Percentiles rank a stretch among this genome's conserved stretches.
Conservation (phyloP, 2,888 invertebrate species). For the Pachycephus smyrnensis region DNA sequence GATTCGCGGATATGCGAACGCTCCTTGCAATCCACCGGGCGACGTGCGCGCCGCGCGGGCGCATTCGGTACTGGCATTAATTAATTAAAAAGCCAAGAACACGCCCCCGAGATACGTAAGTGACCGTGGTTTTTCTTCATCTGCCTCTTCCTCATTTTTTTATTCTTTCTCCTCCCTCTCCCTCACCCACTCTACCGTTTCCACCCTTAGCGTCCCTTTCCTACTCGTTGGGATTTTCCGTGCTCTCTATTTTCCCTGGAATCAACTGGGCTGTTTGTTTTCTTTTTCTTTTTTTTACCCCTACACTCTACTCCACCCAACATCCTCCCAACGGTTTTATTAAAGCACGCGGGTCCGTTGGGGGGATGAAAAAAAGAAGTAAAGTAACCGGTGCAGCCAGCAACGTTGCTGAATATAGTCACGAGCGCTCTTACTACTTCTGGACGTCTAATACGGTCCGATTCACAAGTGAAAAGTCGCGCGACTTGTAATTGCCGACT, state of each 20-base stretch:
- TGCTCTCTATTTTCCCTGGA: neutral
- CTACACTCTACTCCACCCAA: conserved; percentile 17
- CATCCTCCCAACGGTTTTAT: conserved; percentile 44
- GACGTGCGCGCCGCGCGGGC: conserved; percentile 27
- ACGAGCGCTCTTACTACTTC: neutral
- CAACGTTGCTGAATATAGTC: neutral
- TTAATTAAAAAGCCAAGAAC: conserved; percentile 55
- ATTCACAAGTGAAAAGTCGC: neutral
- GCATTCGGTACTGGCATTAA: conserved; percentile 46
- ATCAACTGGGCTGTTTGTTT: neutral
- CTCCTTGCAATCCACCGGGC: conserved; percentile 7
- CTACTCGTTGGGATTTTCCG: neutral
- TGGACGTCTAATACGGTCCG: neutral
- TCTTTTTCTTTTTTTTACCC: neutral
- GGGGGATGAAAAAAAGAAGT: conserved; percentile 54
- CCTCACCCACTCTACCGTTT: neutral
- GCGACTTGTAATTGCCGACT: neutral
- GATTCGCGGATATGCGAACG: conserved; percentile 19
- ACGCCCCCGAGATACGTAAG: conserved; percentile 31
- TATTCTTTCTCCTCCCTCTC: neutral
- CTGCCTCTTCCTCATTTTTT: neutral
- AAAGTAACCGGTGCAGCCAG: conserved; percentile 42
- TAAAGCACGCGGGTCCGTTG: conserved; percentile 50
- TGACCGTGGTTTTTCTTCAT: neutral
- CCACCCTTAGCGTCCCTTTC: neutral